Evolutionary conservation across 2,113 vertebrate species (phyloP).

Genomic region (Piprites chloris): DNA sequence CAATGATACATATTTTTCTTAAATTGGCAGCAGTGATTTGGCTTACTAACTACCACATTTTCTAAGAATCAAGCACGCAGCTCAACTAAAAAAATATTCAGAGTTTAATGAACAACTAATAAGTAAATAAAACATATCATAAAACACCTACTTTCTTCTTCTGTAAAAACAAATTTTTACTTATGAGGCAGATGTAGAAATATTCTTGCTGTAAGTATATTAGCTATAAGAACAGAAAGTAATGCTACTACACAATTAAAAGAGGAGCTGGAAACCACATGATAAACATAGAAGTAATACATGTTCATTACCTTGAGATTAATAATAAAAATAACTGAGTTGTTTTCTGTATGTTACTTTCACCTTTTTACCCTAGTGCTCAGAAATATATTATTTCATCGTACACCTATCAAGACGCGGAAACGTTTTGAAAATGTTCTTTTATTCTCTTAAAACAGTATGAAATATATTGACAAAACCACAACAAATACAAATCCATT

Average conservation of each 20-base stretch:
- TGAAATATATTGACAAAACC: not conserved
- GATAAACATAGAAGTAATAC: not conserved
- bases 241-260: not conserved
- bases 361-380: not conserved
- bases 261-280: not conserved
- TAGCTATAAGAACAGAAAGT: not conserved
- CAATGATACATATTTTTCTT: not conserved
- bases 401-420: not conserved
- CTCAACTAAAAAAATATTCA: not conserved
- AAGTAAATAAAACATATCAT: not conserved
- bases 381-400: not conserved
- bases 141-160: not conserved
- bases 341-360: not conserved
- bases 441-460: not conserved
- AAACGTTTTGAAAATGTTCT: not conserved
- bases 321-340: not conserved
- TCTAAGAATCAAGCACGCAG: not conserved
- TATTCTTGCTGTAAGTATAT: not conserved
- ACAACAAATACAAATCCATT: not conserved
- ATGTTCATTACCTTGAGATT: conserved; percentile 28
- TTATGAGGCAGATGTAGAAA: not conserved
- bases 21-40: not conserved
- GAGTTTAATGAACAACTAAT: not conserved
- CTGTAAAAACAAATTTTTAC: not conserved
- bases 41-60: not conserved